Evolutionary conservation across 1,140 invertebrate genomes (phyloP), one percentile per base, ranked within the genome.

Genomic region (Brachionus sp.): DNA sequence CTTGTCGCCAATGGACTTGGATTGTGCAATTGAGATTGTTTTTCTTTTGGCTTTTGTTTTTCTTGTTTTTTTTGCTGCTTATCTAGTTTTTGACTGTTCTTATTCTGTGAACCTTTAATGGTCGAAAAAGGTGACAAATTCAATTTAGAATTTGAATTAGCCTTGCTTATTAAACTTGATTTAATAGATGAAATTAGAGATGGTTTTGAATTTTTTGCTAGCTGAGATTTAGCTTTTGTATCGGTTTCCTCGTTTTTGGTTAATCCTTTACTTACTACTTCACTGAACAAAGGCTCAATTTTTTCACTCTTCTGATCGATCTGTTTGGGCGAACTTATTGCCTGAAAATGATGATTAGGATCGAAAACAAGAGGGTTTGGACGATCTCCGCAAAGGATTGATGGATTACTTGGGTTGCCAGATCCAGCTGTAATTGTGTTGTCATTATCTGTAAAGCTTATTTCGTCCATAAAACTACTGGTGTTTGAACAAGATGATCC

Each of bases 1-100:
- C 70, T 75, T 25, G 70, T 75, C 2, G 70, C 70, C 70, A 75
- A 75, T 42, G 70, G 70, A 75, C 70, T 75, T 19, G 70, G 70
- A 29, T 23, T 75, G 13, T 75, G 70, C 19, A 75, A 42, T 29
- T 75, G 70, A 4, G 29, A 37, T 75, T 75, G 39, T 5, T 44
- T 46, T 46, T 75, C 42, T 25, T 75, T 75, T 23, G 37, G 37
- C 13, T 75, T 46, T 50, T 75, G 70, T 75, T 44, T 75, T 23
- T 75, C 42, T 13, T 75, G 70, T 46, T 75, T 44, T 46, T 75
- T 44, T 75, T 75, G 70, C 44, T 75, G 70, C 33, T 75, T 44
- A 12, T 75, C 39, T 39, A 46, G 4, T 75, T 75, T 75, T 75
- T 75, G 70, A 46, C 42, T 75, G 46, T 75, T 75, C 25, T 75